Evolutionary conservation across 1,140 invertebrate species (phyloP), one percentile per base, ranked within the genome.

Genomic region (Euglossa dilemma): DNA sequence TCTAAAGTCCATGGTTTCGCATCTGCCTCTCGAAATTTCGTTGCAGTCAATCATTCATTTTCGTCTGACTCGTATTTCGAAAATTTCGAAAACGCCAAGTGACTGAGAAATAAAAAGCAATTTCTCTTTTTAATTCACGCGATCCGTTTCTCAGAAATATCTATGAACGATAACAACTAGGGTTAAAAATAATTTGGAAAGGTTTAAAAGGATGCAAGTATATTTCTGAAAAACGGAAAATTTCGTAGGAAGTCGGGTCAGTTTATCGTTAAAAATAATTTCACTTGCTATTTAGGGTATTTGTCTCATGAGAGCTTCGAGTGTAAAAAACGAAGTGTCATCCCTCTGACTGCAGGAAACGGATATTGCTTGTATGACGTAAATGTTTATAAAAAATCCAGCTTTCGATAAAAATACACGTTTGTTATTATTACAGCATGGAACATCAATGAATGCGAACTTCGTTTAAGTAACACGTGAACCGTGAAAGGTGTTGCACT

Each of bases 371-470:
- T 64, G 12, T 6, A 16, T 54, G 70, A 72, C 50, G 70, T 11
- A 28, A 36, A 72, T 56, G 20, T 43, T 72, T 36, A 43, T 43
- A 72, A 56, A 72, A 72, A 72, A 52, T 56, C n/a, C 9, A 43
- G 7, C 70, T 20, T 52, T 28, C 9, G 25, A 47, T 71, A 54
- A 2, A 20, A 25, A 28, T 28, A 9, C 5, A 9, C 11, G 18
- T 50, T 50, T 23, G 25, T 20, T 56, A 54, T 72, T 72, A 54
- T 36, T 72, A 72, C 70, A 36, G 6, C 28, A 28, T 3, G 16
- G n/a, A 0, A 43, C 28, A 23, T 56, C 28, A 72, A 43, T 72
- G 14, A 54, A 28, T 56, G 28, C 7, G 7, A 56, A 72, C 20
- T 6, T 52, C 69, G 9, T n/a, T 36, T 18, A 56, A 9, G 50